Evolutionary conservation across 2,113 vertebrate species (phyloP).

Genomic region (Fukomys damarensis): DNA sequence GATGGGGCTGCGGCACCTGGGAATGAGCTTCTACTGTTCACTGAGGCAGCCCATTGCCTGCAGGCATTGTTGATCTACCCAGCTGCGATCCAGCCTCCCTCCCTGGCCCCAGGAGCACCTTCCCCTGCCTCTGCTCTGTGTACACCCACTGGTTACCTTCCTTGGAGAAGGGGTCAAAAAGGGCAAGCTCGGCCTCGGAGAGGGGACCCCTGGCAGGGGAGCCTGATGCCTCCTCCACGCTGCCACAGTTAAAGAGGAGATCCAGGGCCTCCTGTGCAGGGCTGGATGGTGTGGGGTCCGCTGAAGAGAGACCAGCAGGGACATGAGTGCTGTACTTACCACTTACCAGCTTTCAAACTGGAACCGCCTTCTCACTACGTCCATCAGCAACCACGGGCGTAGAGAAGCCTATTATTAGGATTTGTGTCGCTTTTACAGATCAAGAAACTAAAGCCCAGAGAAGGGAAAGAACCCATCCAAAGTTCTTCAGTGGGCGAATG

Average conservation of each 20-base stretch:
- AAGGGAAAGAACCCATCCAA: background rate
- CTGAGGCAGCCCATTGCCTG: background rate
- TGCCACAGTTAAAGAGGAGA: conserved; percentile 85
- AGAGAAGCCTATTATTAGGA: background rate
- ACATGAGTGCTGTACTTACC: background rate
- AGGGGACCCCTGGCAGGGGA: conserved; percentile 79
- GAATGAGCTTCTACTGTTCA: background rate
- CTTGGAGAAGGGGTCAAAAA: conserved; percentile 94
- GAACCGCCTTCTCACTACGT: background rate
- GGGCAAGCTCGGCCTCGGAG: conserved; percentile 90
- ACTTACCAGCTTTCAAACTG: background rate
- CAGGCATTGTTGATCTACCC: background rate
- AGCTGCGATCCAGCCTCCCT: background rate
- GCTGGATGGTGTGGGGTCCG: conserved; percentile 84
- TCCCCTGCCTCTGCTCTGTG: too few species aligned
- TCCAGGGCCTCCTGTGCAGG: conserved; percentile 86
- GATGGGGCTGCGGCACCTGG: background rate
- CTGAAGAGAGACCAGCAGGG: conserved; percentile 61
- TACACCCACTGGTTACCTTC: conserved; percentile 84
- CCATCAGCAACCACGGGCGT: background rate
- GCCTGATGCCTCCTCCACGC: conserved; percentile 83
- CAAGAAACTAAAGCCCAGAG: background rate
- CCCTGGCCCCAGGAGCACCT: too few species aligned
- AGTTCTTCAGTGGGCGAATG: background rate
- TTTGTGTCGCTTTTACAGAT: background rate